phyloP scores from a whole-genome alignment of 2,113 vertebrate genomes.

The Oxygymnocypris stewartii region DNA sequence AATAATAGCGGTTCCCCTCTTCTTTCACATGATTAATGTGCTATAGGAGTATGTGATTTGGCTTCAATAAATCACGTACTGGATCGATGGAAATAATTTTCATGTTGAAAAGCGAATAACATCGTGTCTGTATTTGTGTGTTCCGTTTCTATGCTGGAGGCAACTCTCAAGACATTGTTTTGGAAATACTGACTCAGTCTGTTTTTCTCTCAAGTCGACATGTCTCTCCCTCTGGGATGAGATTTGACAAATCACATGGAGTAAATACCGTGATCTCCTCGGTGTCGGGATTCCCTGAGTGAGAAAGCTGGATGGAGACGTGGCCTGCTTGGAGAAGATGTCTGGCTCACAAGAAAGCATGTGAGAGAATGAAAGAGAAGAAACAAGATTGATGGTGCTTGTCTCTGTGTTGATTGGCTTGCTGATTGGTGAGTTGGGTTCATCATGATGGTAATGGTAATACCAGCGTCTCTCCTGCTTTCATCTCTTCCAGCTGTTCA shows the following conservation, averaged over 20 bases:
- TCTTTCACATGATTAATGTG: conserved; percentile 50
- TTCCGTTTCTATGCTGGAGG: conserved; percentile 14
- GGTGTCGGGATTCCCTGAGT: conserved; percentile 50
- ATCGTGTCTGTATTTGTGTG: conserved; percentile 20
- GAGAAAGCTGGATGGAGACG: conserved; percentile 25
- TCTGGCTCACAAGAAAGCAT: neutral
- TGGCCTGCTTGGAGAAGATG: conserved; percentile 32
- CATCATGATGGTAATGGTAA: conserved; percentile 15
- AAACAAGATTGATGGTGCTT: neutral
- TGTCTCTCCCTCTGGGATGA: conserved; percentile 44
- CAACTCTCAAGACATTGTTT: conserved; percentile 39
- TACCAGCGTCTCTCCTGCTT: conserved; percentile 12
- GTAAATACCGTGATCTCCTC: conserved; percentile 58
- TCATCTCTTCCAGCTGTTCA: neutral
- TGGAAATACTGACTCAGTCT: conserved; percentile 51
- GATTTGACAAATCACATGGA: conserved; percentile 52
- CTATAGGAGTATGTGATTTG: conserved; percentile 30
- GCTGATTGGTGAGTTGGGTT: neutral
- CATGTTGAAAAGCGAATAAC: conserved; percentile 42
- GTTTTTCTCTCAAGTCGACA: conserved; percentile 50
- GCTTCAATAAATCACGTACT: conserved; percentile 28
- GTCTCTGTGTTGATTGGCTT: neutral
- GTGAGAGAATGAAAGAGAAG: conserved; percentile 7
- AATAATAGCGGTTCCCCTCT: neutral
- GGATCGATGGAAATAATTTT: conserved; percentile 47